Base-by-base conservation (phyloP, 2,797 vertebrate species). In the Typhlichthys eigenmanni region DNA sequence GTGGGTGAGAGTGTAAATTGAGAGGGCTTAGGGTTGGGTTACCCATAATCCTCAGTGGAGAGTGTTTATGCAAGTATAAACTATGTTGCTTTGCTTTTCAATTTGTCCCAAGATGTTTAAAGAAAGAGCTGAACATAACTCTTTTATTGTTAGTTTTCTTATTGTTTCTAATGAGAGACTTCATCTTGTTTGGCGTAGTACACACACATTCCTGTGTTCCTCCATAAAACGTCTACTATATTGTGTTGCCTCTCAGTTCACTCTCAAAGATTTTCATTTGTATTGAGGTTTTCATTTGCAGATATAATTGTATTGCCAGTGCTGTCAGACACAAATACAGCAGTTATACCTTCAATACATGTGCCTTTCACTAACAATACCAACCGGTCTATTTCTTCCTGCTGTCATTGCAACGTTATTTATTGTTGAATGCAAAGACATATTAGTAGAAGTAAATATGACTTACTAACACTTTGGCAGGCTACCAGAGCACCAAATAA, bases 21-120 rank as follows among this genome's bases (percentile, higher is more conserved):
- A 9, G 2, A 0, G 49, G 6, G 6, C 11, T 45, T 38, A 13
- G 13, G 4, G 7, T 12, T 12, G 52, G 29, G 7, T n/a, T 16
- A 11, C 24, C 24, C 24, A 24, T 55, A 8, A 13, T 43, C n/a
- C n/a, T 53, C 8, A 52, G 51, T 19, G 16, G 43, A 53, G n/a
- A 1, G 13, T 48, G 48, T 48, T 48, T 61, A 53, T 45, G 66
- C 9, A 38, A 69, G 64, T 69, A 50, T 38, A 38, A 6, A 38
- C 8, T 38, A 8, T 38, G 34, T 38, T 38, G 7, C 8, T 74
- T 80, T 71, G 50, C 62, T 32, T 54, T 58, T 5, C 43, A 60
- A 34, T 70, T 66, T 71, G 45, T 65, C 78, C 68, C 74, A 76
- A 85, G 71, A 66, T 45, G 52, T 24, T 63, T 55, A 58, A 69